A percentile compares a stretch with the other conserved stretches of the same genome.
These are phyloP conservation scores for Lontra canadensis DNA, from an alignment of 2,113 vertebrate species.

Conservation along the genomic window DNA sequence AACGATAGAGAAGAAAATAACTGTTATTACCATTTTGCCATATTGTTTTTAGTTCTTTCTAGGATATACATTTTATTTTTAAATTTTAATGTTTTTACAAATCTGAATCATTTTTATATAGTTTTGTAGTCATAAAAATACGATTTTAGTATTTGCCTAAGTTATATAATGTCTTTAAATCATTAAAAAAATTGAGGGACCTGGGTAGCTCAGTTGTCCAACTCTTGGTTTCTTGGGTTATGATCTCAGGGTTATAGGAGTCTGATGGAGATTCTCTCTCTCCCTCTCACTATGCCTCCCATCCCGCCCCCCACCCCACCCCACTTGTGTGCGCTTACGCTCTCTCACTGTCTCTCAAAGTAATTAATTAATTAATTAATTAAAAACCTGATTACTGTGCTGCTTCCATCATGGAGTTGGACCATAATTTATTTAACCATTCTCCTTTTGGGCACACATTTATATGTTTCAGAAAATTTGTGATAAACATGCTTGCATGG, in stretches of 20 bases:
- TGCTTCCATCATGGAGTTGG: background rate
- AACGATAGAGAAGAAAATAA: conserved; percentile 12
- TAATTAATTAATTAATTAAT: no score
- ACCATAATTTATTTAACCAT: background rate
- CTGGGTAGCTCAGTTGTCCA: background rate
- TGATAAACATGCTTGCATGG: background rate
- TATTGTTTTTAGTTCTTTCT: background rate
- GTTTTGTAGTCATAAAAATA: background rate
- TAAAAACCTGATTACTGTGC: background rate
- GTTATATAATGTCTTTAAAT: conserved; percentile 23
- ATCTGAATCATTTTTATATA: background rate
- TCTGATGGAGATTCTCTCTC: background rate
- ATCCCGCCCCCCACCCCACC: no score
- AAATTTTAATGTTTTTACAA: background rate
- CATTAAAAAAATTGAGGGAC: background rate
- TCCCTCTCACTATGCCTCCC: background rate
- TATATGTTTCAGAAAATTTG: background rate
- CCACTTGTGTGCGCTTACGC: fast-evolving
- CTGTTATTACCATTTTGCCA: background rate
- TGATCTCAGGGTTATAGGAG: background rate
- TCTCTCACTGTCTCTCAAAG: background rate
- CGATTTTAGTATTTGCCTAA: background rate
- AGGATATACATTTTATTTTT: background rate
- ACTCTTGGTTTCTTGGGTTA: background rate
- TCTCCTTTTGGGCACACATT: background rate